Percentiles rank a stretch among this genome's conserved stretches.
These are phyloP conservation scores for Microctonus brassicae DNA, from an alignment of 2,888 invertebrate species.

Conservation along the genomic window DNA sequence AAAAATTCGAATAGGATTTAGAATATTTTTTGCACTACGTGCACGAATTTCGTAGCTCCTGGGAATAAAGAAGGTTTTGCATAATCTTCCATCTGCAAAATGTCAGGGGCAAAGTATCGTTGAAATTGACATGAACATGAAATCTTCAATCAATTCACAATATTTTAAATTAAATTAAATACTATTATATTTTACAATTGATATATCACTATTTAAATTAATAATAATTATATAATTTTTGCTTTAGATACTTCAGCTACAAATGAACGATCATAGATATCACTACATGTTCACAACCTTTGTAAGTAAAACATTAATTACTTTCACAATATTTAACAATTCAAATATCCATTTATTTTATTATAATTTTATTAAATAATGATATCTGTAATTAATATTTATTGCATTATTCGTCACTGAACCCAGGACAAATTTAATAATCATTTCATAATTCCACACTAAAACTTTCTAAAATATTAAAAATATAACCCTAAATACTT, in stretches of 20 bases:
- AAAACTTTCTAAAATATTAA: too few relatives aligned
- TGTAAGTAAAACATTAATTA: slow-evolving; percentile 78
- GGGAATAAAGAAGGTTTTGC: slow-evolving; percentile 20
- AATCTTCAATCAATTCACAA: background rate
- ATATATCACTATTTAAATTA: too few relatives aligned
- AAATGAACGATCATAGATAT: slow-evolving; percentile 96
- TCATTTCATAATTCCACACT: too few relatives aligned
- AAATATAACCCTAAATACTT: too few relatives aligned
- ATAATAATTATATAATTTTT: slow-evolving; percentile 32
- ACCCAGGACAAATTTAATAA: too few relatives aligned
- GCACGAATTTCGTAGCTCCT: background rate
- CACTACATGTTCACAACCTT: slow-evolving; percentile 96
- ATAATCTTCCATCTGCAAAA: slow-evolving; percentile 2
- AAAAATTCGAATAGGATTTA: background rate
- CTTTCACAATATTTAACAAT: too few relatives aligned
- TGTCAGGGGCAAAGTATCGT: background rate
- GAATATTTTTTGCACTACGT: background rate
- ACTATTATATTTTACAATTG: too few relatives aligned
- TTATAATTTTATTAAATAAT: too few relatives aligned
- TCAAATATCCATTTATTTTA: too few relatives aligned
- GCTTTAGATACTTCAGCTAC: slow-evolving; percentile 90
- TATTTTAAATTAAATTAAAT: background rate
- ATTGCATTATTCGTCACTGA: too few relatives aligned
- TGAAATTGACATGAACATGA: slow-evolving; percentile 5
- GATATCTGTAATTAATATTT: too few relatives aligned